Base-by-base conservation (phyloP, 1,140 invertebrate species). In the Cecropterus lyciades region DNA sequence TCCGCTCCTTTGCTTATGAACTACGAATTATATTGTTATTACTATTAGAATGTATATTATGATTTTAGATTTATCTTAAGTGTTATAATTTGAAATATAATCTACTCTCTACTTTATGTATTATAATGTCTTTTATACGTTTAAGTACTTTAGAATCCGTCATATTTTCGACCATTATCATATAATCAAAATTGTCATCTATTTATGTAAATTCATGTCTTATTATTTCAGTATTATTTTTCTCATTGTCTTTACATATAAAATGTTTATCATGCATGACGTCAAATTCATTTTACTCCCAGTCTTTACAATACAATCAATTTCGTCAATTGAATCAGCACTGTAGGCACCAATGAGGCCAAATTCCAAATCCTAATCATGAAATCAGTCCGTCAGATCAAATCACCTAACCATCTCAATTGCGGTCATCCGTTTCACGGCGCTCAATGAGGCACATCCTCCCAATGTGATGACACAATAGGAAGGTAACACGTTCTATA, bases 361-460 rank as follows among this genome's bases (percentile, higher is more conserved):
- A 49, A 67, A 71, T 46, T 59, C 55, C 24, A 59, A 24, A 27
- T 59, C 55, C 55, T 59, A 59, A 59, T 59, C 55, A 40, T 59
- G 55, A 46, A 46, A 30, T n/a, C 42, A 46, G 55, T 59, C 42
- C 55, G 13, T 57, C 53, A 14, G 45, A 46, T 67, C 65, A 64
- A 57, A 59, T 64, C 65, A 67, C 40, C 49, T 72, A 77, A 80
- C 72, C 63, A 73, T 67, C 64, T 73, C 45, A 84, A 84, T 84
- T 80, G 77, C 27, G 20, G 3, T 37, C 72, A 75, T 82, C 81
- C 79, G 70, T 52, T 57, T 71, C 46, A 49, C 65, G 63, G 49
- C 30, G 49, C 67, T 69, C 70, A 84, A 84, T 69, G 69, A 72
- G 57, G 10, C n/a, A 49, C 73, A 71, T 84, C 82, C 79, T 84